Evolutionary conservation across 2,888 invertebrate species (phyloP), one percentile per base, ranked within the genome.

Genomic region (Melieria crassipennis): DNA sequence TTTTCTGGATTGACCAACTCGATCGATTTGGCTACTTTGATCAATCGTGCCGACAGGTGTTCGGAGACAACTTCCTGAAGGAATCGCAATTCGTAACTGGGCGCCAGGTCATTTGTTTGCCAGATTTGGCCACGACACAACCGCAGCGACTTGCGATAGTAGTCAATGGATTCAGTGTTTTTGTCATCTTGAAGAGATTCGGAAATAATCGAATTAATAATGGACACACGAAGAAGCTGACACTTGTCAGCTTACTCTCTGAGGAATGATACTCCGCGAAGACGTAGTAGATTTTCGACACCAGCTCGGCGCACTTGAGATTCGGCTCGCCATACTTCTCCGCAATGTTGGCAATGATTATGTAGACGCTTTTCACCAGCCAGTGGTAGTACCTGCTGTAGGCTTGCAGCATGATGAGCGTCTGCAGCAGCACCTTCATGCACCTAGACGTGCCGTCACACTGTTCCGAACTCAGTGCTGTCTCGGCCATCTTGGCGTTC

Each of bases 401-500:
- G 0, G 78, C 76, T 45, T 78, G 74, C 4, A 81, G 64, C 11
- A 83, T 60, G 13, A 72, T 43, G 43, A 81, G 72, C 0, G 79
- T 77, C 68, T 83, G 78, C 58, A 78, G 76, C 42, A 84, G 79
- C 0, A 78, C 64, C 4, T 75, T 75, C 4, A 84, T 78, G 42
- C 78, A 76, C n/a, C 76, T 70, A 60, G 75, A 76, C 45, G 78
- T 71, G 6, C 83, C 80, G 6, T 70, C 70, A 0, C 64, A 30
- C 9, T 78, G 73, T 11, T 69, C 16, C 13, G 73, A 68, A 9
- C 73, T 67, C 13, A 76, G 77, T 0, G 78, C 77, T 13, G 78
- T 48, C 71, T 84, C 85, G 5, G 84, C 83, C 1, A 71, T 61
- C 52, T 77, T 79, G 4, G 83, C 46, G 10, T 82, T 82, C 6